These are phyloP conservation scores for Nycticebus coucang DNA, from an alignment of 2,113 vertebrate species.

Conservation along the genomic window DNA sequence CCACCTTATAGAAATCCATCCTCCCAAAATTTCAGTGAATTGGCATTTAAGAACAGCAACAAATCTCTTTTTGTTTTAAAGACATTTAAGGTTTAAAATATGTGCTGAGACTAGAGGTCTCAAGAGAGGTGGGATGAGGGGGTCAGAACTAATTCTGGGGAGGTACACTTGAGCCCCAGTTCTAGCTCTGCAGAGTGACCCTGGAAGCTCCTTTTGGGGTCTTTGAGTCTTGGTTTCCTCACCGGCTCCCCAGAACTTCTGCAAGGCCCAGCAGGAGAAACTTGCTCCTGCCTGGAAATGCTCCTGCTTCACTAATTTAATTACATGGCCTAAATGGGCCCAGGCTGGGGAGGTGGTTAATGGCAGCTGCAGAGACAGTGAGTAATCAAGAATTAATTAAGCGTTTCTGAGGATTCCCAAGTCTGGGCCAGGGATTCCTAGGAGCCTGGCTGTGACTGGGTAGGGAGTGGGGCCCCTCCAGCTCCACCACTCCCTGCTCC, in stretches of 20 bases:
- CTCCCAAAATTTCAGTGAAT: constrained; percentile 74
- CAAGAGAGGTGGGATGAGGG: background rate
- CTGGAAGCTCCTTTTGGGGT: background rate
- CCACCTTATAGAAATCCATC: background rate
- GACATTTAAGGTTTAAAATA: constrained; percentile 48
- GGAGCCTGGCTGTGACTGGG: constrained; percentile 30
- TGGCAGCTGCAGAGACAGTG: constrained; percentile 85
- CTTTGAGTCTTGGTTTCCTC: constrained; percentile 43
- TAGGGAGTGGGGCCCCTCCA: background rate
- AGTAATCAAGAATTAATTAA: constrained; percentile 93
- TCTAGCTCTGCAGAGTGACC: background rate
- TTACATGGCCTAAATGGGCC: constrained; percentile 85
- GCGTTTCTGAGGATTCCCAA: constrained; percentile 87
- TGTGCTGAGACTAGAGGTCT: constrained; percentile 20
- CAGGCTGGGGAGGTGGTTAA: constrained; percentile 88
- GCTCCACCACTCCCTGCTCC: background rate
- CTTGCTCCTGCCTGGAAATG: constrained; percentile 60
- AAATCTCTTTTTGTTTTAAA: constrained; percentile 67
- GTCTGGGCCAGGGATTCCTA: constrained; percentile 77
- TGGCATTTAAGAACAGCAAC: constrained; percentile 79
- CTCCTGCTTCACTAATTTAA: constrained; percentile 88
- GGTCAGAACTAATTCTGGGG: background rate
- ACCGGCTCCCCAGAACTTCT: background rate
- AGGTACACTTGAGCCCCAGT: background rate
- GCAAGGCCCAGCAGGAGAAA: constrained; percentile 56